Evolutionary conservation across 2,797 vertebrate species (phyloP).

Genomic region (Rhynchonycteris naso): DNA sequence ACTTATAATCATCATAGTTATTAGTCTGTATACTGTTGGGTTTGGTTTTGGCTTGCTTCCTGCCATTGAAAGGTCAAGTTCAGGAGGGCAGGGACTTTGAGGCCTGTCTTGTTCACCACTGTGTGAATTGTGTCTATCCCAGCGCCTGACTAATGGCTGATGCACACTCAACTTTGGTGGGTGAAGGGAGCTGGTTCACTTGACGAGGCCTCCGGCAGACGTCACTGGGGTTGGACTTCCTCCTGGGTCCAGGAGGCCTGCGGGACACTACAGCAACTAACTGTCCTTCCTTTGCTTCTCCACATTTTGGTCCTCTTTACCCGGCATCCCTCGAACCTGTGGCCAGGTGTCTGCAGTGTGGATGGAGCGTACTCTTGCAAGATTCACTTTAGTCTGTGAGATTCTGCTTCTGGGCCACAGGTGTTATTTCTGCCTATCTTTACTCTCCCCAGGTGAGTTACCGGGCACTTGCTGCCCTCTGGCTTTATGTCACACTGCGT

Average conservation of each 20-base stretch:
- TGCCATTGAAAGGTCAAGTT: background rate
- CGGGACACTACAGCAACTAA: background rate
- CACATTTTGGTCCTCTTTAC: background rate
- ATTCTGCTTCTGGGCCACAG: background rate
- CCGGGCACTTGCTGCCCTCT: background rate
- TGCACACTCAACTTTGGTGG: background rate
- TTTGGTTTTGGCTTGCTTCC: background rate
- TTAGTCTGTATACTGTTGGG: background rate
- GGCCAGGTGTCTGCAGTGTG: background rate
- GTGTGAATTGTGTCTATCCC: background rate
- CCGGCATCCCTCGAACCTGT: fast-evolving
- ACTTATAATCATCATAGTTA: background rate
- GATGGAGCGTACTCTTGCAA: background rate
- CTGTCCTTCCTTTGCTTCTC: background rate
- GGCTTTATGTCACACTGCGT: background rate
- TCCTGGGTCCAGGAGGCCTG: background rate
- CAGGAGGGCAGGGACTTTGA: background rate
- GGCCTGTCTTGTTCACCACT: background rate
- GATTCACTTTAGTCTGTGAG: fast-evolving
- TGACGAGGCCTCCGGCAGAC: background rate
- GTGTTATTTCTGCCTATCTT: background rate
- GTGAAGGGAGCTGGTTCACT: background rate
- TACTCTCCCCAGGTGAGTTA: background rate
- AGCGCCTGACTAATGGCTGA: background rate
- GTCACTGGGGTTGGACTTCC: background rate